Base-by-base conservation (phyloP, 1,140 invertebrate species). In the Sycobia sp. region DNA sequence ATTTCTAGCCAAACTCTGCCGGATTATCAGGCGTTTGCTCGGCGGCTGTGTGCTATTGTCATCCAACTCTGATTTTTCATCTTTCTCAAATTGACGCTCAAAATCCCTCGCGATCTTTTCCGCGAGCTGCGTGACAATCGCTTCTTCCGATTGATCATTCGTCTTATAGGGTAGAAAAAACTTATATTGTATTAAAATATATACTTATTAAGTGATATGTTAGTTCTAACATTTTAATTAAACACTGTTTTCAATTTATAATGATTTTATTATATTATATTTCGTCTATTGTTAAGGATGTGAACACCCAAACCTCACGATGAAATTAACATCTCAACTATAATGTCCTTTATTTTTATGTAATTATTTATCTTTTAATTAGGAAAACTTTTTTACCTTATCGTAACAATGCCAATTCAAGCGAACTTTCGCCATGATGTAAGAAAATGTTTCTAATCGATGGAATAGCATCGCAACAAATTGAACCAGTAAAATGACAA, bases 381-480 rank as follows among this genome's bases (percentile, higher is more conserved):
- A 43, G 18, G 41, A 43, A 18, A 29, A n/a, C 18, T 11, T 32
- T 44, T 22, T 67, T 58, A 71, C 69, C 47, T 71, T 67, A 50
- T 69, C 57, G 29, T 60, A 71, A 27, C 68, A 71, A 16, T 55
- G 50, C 55, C 50, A 68, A 34, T 71, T 65, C 25, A 72, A 49
- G 1, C 64, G 65, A 50, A 71, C 65, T 65, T 90, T 90, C 1
- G 92, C 88, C 62, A 96, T 80, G 61, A 96, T 89, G 75, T 96
- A 93, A 1, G 89, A 87, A 70, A 94, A 87, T 0, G 94, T 96
- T 16, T 86, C 88, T 67, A 94, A 92, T 27, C 93, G 85, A 82
- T 95, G 93, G 65, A 92, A 83, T 23, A 94, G 81, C 93, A 95
- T 95, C 16, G 89, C 90, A 2, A 91, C 68, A 69, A 94, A 94